Evolutionary conservation across 2,797 vertebrate species (phyloP).

Genomic region (Typhlichthys eigenmanni): DNA sequence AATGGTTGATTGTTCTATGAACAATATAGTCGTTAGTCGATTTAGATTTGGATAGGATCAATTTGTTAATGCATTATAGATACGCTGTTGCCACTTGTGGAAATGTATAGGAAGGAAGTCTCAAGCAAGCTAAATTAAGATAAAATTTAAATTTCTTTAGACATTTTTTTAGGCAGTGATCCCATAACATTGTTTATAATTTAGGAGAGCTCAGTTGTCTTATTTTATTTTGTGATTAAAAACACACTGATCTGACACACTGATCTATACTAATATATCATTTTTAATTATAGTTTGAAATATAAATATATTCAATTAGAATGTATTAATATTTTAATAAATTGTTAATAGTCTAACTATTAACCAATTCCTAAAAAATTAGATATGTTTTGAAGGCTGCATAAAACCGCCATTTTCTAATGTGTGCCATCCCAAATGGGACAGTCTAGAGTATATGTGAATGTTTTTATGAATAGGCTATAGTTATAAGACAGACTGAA

Average conservation of each 20-base stretch:
- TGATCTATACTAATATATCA: constrained; percentile 8
- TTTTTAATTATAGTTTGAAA: background rate
- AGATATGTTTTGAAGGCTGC: constrained; percentile 32
- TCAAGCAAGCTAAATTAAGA: too few species aligned
- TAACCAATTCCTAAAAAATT: constrained; percentile 13
- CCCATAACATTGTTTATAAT: too few species aligned
- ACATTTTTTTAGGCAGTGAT: too few species aligned
- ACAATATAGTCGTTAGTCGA: background rate
- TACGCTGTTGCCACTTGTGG: constrained; percentile 5
- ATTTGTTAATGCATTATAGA: too few species aligned
- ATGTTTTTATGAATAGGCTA: constrained; percentile 3
- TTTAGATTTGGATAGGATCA: background rate
- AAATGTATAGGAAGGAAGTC: too few species aligned
- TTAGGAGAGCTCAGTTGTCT: background rate
- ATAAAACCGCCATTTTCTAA: constrained; percentile 81
- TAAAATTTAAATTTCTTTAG: background rate
- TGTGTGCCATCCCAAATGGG: constrained; percentile 57
- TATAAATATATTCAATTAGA: too few species aligned
- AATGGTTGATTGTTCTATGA: too few species aligned
- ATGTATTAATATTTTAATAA: background rate
- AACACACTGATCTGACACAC: background rate
- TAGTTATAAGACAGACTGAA: too few species aligned
- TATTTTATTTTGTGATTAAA: constrained; percentile 7
- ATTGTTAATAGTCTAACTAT: background rate
- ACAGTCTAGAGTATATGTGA: constrained; percentile 28